Percentiles rank a stretch among this genome's conserved stretches.
Evolutionary conservation across 2,797 vertebrate genomes (phyloP).

Genomic region (Nannoperca obscura): DNA sequence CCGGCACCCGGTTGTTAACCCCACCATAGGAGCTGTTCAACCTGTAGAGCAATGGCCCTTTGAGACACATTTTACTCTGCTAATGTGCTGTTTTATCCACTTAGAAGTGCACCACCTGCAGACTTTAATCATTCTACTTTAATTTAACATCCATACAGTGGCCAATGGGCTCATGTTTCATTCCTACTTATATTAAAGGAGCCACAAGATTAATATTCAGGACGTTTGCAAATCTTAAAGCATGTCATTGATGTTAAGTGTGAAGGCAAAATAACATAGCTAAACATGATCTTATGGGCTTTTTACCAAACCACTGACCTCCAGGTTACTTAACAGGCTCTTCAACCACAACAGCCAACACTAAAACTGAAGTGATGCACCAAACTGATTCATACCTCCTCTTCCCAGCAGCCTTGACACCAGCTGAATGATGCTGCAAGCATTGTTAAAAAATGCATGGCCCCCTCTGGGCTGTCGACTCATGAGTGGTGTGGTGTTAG

Average conservation of each 20-base stretch:
- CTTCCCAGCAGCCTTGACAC: constrained; percentile 36
- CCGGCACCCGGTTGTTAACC: constrained; percentile 67
- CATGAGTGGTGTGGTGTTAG: constrained; percentile 38
- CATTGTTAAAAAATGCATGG: constrained; percentile 48
- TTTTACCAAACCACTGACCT: constrained; percentile 11
- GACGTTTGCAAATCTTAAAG: neutral
- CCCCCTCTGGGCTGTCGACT: constrained; percentile 32
- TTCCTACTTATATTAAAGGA: neutral
- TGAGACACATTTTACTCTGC: constrained; percentile 41
- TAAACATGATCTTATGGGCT: neutral
- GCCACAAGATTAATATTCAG: neutral
- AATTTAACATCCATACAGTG: constrained; percentile 26
- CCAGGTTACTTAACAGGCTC: neutral
- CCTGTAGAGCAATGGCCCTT: constrained; percentile 39
- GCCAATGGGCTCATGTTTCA: constrained; percentile 3
- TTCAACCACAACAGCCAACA: neutral
- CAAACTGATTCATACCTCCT: constrained; percentile 20
- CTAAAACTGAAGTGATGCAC: constrained; percentile 19
- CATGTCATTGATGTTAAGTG: neutral
- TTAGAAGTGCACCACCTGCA: neutral
- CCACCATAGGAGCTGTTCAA: constrained; percentile 49
- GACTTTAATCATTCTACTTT: constrained; percentile 12
- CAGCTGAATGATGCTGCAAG: constrained; percentile 25
- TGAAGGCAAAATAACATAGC: neutral
- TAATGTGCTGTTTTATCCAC: constrained; percentile 32